A percentile compares a stretch with the other conserved stretches of the same genome.
Evolutionary conservation across 2,797 vertebrate species (phyloP).

Genomic region (Rhynchonycteris naso): DNA sequence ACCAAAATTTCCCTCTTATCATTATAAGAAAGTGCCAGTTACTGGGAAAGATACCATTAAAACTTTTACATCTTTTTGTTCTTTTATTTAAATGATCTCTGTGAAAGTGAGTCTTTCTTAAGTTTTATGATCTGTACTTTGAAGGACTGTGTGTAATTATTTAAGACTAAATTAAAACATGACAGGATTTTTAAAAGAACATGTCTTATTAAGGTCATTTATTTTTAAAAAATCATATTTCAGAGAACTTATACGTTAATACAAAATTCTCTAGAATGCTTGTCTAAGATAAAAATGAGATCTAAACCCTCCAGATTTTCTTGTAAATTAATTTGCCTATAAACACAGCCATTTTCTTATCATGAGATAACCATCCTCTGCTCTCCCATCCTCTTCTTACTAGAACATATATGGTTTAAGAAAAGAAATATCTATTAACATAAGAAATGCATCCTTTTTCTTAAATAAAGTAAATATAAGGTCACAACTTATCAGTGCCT

Average conservation of each 20-base stretch:
- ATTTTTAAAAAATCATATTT: slow-evolving; percentile 60
- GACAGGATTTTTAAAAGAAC: slow-evolving; percentile 53
- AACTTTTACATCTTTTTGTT: slow-evolving; percentile 54
- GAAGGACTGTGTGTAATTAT: slow-evolving; percentile 46
- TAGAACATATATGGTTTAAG: not conserved
- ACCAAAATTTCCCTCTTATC: slow-evolving; percentile 48
- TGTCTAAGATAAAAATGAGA: slow-evolving; percentile 15
- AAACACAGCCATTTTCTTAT: not conserved
- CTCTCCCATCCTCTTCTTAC: not conserved
- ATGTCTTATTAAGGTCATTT: slow-evolving; percentile 43
- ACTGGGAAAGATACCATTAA: not conserved
- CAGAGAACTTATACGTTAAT: not conserved
- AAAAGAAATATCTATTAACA: not conserved
- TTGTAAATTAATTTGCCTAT: slow-evolving; percentile 1
- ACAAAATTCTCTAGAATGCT: not conserved
- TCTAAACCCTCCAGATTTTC: not conserved
- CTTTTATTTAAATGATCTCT: slow-evolving; percentile 61
- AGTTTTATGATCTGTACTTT: slow-evolving; percentile 49
- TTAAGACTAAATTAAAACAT: slow-evolving; percentile 66
- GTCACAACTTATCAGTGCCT: not conserved
- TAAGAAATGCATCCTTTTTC: not conserved
- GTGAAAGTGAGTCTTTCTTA: slow-evolving; percentile 45
- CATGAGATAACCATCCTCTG: no score
- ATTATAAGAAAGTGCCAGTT: not conserved
- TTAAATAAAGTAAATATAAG: not conserved